Base-by-base conservation (phyloP, 2,888 invertebrate species). In the Cataglyphis rosenhaueri region DNA sequence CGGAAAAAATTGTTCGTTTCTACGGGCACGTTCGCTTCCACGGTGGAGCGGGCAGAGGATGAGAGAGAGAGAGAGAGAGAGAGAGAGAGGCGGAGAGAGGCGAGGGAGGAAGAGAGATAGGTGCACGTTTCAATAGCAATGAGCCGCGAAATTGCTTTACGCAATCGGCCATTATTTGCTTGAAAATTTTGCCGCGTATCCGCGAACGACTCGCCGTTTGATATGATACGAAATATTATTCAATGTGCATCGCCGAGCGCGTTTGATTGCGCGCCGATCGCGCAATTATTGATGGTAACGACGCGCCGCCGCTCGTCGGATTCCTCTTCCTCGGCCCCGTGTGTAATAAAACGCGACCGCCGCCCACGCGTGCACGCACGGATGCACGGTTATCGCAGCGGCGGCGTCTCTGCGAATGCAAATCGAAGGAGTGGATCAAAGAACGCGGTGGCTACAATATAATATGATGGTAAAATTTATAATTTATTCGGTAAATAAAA, bases 91-190 rank as follows among this genome's bases (percentile, higher is more conserved):
- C 0, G 44, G 3, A n/a, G 44, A 1, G 18, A 21, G 1, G 57
- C 73, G 35, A 15, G 32, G 4, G 0, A 15, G 6, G 48, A 10
- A 8, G 57, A 5, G 81, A 32, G 68, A 64, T 74, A 59, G 66
- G 81, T 74, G 84, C 90, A 85, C 89, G 89, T 89, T 92, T 91
- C 86, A 84, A 86, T 84, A 86, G 87, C 92, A 91, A 91, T 91
- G 92, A 91, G 86, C 91, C 89, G 89, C 87, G 91, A 92, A 92
- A 91, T 92, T 92, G 92, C 92, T 92, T 91, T 90, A 92, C 91
- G 89, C 91, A 89, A 90, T 87, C 90, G 89, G 88, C 89, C 88
- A 91, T 92, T 92, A 92, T 92, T 91, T 90, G 87, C 85, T 84
- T 85, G 91, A 89, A 88, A 90, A 91, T 91, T 89, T 89, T 87